Evolutionary conservation across 2,797 vertebrate genomes (phyloP).

Genomic region (Neosilurus hyrtlii): DNA sequence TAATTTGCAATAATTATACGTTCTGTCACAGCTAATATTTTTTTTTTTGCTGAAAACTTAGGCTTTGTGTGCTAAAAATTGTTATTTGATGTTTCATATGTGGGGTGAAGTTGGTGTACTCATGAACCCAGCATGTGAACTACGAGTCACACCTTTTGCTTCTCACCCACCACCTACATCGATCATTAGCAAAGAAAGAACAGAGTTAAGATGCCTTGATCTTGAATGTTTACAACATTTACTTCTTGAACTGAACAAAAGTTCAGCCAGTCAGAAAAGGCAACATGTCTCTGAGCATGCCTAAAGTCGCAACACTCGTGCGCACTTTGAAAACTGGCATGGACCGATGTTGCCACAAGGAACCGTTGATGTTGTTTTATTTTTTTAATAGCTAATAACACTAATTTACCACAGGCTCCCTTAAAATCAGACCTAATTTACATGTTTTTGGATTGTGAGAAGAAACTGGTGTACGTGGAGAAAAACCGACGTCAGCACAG

Average conservation of each 20-base stretch:
- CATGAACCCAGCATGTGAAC: constrained; percentile 66
- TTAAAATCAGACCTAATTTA: too few relatives aligned
- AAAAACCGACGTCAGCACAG: too few relatives aligned
- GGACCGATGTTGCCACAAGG: too few relatives aligned
- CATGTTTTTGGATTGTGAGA: too few relatives aligned
- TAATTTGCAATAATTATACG: neutral
- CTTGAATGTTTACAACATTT: neutral
- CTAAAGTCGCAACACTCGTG: too few relatives aligned
- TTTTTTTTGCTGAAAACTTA: neutral
- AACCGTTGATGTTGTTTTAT: too few relatives aligned
- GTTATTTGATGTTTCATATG: constrained; percentile 48
- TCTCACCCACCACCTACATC: constrained; percentile 61
- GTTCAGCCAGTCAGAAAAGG: neutral
- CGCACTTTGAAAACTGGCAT: too few relatives aligned
- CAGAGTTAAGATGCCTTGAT: neutral
- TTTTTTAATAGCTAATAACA: too few relatives aligned
- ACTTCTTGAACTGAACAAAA: neutral
- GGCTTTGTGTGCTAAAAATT: constrained; percentile 15
- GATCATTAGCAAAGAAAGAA: neutral
- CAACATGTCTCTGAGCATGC: too few relatives aligned
- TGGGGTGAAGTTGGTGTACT: constrained; percentile 52
- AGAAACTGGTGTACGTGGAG: too few relatives aligned
- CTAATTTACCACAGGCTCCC: too few relatives aligned
- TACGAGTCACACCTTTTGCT: constrained; percentile 50
- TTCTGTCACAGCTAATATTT: neutral